Evolutionary conservation across 2,888 invertebrate species (phyloP).

Genomic region (Megastigmus dorsalis): DNA sequence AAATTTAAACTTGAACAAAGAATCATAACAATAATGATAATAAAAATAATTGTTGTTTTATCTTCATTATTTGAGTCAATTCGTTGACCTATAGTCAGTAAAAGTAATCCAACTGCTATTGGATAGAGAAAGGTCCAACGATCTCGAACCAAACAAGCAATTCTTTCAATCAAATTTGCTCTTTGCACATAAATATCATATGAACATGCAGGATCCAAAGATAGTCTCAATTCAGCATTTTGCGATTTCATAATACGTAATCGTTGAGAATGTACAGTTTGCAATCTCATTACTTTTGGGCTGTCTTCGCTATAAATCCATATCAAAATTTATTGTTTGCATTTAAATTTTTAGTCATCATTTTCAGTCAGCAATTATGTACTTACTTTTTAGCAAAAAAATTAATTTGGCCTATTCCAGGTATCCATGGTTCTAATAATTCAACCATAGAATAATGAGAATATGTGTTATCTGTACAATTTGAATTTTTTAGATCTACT

Average conservation of each 20-base stretch:
- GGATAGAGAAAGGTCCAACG: conserved; percentile 78
- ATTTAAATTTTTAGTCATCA: conserved; percentile 3
- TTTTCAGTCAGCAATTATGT: not conserved
- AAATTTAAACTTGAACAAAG: conserved; percentile 60
- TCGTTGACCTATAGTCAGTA: conserved; percentile 66
- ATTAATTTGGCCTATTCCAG: conserved; percentile 60
- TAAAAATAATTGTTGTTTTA: conserved; percentile 52
- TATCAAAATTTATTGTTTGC: conserved; percentile 21
- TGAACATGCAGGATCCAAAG: conserved; percentile 83
- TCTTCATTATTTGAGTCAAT: conserved; percentile 58
- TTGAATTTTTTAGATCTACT: conserved; percentile 60
- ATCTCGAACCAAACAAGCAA: conserved; percentile 66
- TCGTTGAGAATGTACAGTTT: conserved; percentile 48
- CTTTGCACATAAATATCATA: conserved; percentile 76
- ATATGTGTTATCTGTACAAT: conserved; percentile 59
- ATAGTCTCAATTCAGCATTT: conserved; percentile 78
- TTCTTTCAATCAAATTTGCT: conserved; percentile 70
- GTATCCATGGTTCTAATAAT: conserved; percentile 64
- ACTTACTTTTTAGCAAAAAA: conserved; percentile 63
- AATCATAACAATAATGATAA: conserved; percentile 60
- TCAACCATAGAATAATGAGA: conserved; percentile 60
- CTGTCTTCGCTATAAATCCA: conserved; percentile 70
- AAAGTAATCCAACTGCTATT: conserved; percentile 78
- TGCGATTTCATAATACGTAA: conserved; percentile 42
- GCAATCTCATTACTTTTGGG: conserved; percentile 75